Conservation (phyloP, 1,140 invertebrate genomes). For the Notospermus geniculatus region DNA sequence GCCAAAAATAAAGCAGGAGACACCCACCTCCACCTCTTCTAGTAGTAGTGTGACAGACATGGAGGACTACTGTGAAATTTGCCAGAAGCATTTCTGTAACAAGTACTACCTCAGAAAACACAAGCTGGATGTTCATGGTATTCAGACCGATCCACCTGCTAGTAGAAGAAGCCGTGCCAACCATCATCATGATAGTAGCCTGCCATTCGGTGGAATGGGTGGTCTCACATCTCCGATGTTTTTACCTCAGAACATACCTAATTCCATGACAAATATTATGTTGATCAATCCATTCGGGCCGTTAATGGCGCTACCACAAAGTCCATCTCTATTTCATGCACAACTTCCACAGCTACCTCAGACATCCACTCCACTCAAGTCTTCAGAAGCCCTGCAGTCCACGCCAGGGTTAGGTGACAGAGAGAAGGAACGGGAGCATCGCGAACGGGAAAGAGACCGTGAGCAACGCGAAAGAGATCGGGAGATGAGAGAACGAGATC, state of each 20-base stretch:
- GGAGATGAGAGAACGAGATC: too few relatives aligned
- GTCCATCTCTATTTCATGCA: neutral
- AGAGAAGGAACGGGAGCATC: neutral
- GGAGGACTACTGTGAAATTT: constrained; percentile 56
- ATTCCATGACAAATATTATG: constrained; percentile 46
- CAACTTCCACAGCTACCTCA: constrained; percentile 8
- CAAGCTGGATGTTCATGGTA: constrained; percentile 65
- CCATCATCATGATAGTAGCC: neutral
- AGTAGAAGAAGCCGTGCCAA: neutral
- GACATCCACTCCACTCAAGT: constrained; percentile 4
- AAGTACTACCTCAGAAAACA: constrained; percentile 64
- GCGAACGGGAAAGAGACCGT: neutral
- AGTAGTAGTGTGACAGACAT: constrained; percentile 31
- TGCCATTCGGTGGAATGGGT: constrained; percentile 10
- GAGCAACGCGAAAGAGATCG: too few relatives aligned
- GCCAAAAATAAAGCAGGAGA: constrained; percentile 1
- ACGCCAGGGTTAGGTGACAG: neutral
- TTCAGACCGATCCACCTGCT: constrained; percentile 30
- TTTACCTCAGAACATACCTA: constrained; percentile 30
- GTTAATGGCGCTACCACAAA: constrained; percentile 36
- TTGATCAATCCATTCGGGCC: constrained; percentile 54
- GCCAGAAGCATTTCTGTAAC: constrained; percentile 57
- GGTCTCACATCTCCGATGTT: constrained; percentile 24
- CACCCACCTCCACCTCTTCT: constrained; percentile 21
- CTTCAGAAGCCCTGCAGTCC: constrained; percentile 5